phyloP scores from a whole-genome alignment of 1,140 invertebrate genomes.

The Nebria ingens region DNA sequence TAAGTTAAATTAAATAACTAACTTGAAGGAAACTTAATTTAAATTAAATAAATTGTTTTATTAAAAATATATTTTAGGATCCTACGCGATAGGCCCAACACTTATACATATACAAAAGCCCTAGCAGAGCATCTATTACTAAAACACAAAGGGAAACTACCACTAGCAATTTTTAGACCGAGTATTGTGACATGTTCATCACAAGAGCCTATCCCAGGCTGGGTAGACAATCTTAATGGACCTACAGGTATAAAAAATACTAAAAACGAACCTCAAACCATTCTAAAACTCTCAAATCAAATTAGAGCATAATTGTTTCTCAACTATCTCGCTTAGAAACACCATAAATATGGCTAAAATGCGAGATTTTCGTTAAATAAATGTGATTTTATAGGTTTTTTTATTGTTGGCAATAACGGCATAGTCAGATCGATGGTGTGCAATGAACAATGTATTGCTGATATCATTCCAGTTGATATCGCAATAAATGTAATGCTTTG shows the following conservation, averaged over 20 bases:
- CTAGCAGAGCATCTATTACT: slow-evolving; percentile 52
- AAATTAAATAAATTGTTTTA: slow-evolving; percentile 29
- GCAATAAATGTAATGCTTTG: slow-evolving; percentile 67
- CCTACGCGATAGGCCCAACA: slow-evolving; percentile 44
- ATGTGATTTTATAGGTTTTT: slow-evolving; percentile 44
- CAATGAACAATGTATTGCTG: slow-evolving; percentile 54
- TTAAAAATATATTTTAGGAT: background rate
- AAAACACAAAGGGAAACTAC: slow-evolving; percentile 47
- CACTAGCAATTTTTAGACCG: slow-evolving; percentile 64
- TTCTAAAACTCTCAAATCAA: too few relatives aligned
- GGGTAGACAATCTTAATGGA: slow-evolving; percentile 83
- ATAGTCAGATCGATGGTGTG: slow-evolving; percentile 70
- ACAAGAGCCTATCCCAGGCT: slow-evolving; percentile 51
- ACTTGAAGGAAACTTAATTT: too few relatives aligned
- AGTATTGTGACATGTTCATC: slow-evolving; percentile 50
- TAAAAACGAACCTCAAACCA: background rate
- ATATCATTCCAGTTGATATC: slow-evolving; percentile 73
- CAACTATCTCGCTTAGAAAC: too few relatives aligned
- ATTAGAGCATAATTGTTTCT: too few relatives aligned
- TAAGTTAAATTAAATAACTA: too few relatives aligned
- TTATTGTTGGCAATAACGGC: slow-evolving; percentile 67
- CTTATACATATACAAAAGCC: slow-evolving; percentile 63
- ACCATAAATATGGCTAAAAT: background rate
- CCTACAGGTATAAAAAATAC: slow-evolving; percentile 53
- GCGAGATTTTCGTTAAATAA: background rate